Conservation (phyloP, 1,140 invertebrate genomes). For the Anthonomus grandis region DNA sequence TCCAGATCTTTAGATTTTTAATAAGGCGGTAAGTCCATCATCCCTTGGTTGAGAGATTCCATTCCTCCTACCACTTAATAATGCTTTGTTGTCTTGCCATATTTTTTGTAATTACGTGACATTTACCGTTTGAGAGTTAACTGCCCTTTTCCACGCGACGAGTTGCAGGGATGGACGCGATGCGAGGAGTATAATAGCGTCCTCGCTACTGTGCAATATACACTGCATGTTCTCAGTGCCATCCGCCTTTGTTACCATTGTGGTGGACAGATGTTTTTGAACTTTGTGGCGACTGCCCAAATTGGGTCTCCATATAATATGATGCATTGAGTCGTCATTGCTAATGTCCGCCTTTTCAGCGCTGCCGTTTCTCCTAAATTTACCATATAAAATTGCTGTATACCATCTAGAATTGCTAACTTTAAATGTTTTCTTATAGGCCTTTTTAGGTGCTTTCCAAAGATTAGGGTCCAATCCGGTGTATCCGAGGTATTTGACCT, state of each 20-base stretch:
- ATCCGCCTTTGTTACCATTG: neutral
- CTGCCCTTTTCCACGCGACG: neutral
- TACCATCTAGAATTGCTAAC: neutral
- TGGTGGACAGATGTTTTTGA: neutral
- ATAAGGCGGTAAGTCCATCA: conserved; percentile 22
- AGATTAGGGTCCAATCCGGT: neutral
- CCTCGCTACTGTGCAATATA: conserved; percentile 14
- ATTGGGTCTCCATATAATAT: conserved; percentile 1
- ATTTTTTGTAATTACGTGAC: neutral
- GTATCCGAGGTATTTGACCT: conserved; percentile 23
- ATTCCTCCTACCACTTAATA: conserved; percentile 12
- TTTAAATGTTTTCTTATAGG: neutral
- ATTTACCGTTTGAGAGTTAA: no score
- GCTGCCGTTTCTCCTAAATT: neutral
- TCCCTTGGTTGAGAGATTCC: conserved; percentile 1
- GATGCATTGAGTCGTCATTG: neutral
- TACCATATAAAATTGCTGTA: neutral
- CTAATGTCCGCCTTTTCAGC: neutral
- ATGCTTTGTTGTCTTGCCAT: neutral
- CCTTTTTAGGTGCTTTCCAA: conserved; percentile 1
- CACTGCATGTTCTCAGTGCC: neutral
- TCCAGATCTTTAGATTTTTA: conserved; percentile 1
- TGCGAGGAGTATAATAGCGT: conserved; percentile 9
- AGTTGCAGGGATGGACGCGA: conserved; percentile 5
- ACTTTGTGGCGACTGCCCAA: neutral